A percentile compares a stretch with the other conserved stretches of the same genome.
phyloP scores from a whole-genome alignment of 2,888 invertebrate species.

The Myopa testacea region DNA sequence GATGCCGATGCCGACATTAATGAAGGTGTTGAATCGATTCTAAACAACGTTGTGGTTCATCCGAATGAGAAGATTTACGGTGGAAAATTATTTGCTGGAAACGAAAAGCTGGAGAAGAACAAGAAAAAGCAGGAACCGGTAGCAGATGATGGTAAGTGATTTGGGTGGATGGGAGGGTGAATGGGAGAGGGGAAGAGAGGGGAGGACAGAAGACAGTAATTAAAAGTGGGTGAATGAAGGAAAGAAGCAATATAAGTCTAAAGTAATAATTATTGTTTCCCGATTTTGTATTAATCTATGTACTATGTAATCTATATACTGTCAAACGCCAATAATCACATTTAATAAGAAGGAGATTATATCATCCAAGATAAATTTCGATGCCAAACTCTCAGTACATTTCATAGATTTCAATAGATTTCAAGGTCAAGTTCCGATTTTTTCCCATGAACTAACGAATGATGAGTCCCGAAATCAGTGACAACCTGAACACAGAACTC shows the following conservation, averaged over 20 bases:
- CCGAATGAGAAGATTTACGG: slow-evolving; percentile 52
- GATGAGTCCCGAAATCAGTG: background rate
- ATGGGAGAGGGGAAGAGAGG: background rate
- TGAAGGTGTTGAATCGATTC: slow-evolving; percentile 55
- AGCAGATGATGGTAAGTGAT: slow-evolving; percentile 54
- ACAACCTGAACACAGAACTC: background rate
- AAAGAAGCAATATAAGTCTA: too few relatives aligned
- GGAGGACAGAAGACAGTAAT: too few relatives aligned
- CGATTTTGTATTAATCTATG: too few relatives aligned
- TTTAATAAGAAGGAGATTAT: too few relatives aligned
- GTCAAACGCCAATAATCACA: too few relatives aligned
- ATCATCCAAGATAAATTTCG: too few relatives aligned
- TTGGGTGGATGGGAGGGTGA: slow-evolving; percentile 20
- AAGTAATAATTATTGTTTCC: too few relatives aligned
- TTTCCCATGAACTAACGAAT: slow-evolving; percentile 24
- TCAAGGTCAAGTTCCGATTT: slow-evolving; percentile 28
- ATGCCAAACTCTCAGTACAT: background rate
- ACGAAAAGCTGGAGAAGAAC: slow-evolving; percentile 37
- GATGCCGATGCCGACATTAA: slow-evolving; percentile 50
- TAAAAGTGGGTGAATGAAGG: too few relatives aligned
- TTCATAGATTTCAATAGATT: background rate
- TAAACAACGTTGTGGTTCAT: slow-evolving; percentile 56
- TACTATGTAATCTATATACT: too few relatives aligned
- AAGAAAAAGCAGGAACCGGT: slow-evolving; percentile 42
- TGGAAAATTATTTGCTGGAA: slow-evolving; percentile 47